Base-by-base conservation (phyloP, 2,888 invertebrate genomes). In the Parochlus steinenii region DNA sequence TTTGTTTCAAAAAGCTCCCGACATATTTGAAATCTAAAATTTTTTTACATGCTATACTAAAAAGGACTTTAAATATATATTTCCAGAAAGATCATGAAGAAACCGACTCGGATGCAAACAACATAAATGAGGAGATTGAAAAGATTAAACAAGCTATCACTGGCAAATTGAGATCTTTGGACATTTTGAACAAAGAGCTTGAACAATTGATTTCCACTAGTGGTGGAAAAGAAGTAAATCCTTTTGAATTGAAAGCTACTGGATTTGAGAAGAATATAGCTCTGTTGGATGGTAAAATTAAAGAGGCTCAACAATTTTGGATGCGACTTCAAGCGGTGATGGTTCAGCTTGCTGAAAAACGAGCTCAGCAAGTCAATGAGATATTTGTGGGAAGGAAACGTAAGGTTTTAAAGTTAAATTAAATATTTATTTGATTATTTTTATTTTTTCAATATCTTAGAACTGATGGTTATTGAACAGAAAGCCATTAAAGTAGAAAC, bases 301-400 rank as follows among this genome's bases (percentile, higher is more conserved):
- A 74, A 45, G 56, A 63, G 31, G 53, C 73, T 46, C 78, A 83
- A 53, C 67, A 71, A 44, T 71, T 72, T 52, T 85, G 85, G 85
- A 56, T 85, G 42, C 66, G 79, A 31, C 67, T 77, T 43, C 81
- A 85, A 53, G 72, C 73, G 1, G 71, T 74, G 49, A 69, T 79
- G 38, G 70, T 82, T 2, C 63, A 65, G 41, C 54, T 83, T 11
- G 69, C 77, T 0, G 64, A 74, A 39, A 74, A 79, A 43, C 64
- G 79, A 40, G 73, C 74, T 44, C 61, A 64, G 41, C 71, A 78
- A 49, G 54, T 78, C 7, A 64, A 69, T 22, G 74, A 79, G 43
- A 68, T 78, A 38, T 75, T 74, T 54, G 62, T 80, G 14, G 61
- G 78, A 8, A 67, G 67, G 41, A 82, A 81, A 59, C 80, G 77